These are phyloP conservation scores for Myiopsitta monachus DNA, from an alignment of 2,113 vertebrate species.

Conservation along the genomic window DNA sequence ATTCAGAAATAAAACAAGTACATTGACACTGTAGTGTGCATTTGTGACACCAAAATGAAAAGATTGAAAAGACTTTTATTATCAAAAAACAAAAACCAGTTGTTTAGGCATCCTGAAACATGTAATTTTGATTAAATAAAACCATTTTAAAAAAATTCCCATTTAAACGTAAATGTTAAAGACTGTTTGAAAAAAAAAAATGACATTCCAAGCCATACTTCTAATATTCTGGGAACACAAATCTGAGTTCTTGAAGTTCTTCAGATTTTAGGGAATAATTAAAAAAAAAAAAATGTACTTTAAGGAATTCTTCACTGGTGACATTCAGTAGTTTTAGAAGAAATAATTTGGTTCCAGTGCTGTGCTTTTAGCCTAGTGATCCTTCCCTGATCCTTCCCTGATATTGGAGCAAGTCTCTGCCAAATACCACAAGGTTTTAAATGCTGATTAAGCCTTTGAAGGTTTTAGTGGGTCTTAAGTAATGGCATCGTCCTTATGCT, in stretches of 20 bases:
- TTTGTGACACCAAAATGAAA: neutral
- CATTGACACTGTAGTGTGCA: neutral
- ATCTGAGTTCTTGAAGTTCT: neutral
- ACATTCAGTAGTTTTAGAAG: neutral
- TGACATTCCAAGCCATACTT: neutral
- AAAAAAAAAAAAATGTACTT: neutral
- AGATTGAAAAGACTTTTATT: neutral
- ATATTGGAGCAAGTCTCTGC: neutral
- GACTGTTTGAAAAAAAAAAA: neutral
- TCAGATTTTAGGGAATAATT: neutral
- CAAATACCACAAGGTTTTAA: neutral
- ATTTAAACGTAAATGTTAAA: neutral
- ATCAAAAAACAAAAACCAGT: neutral
- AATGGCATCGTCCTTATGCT: neutral
- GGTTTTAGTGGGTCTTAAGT: slow-evolving; percentile 15
- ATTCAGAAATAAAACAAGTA: neutral
- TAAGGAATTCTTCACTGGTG: neutral
- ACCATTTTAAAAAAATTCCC: neutral
- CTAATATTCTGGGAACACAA: neutral
- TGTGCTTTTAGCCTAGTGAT: neutral
- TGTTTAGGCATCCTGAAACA: neutral
- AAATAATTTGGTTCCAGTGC: neutral
- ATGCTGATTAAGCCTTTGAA: neutral
- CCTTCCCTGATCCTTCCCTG: neutral
- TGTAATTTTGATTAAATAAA: neutral